phyloP scores from a whole-genome alignment of 1,140 invertebrate genomes.

The Zaprionus vittiger region DNA sequence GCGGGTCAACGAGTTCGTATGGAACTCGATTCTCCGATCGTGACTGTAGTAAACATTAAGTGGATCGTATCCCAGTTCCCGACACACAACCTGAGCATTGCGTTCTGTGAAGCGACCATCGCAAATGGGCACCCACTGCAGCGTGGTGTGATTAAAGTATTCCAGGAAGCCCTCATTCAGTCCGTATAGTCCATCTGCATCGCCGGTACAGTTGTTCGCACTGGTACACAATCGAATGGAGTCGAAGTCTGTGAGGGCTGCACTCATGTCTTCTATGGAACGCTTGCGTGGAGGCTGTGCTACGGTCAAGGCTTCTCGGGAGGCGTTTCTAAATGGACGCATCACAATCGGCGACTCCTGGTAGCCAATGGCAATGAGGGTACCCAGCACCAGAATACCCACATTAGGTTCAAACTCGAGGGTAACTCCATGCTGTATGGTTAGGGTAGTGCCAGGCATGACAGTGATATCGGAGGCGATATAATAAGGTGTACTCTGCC shows the following conservation, averaged over 20 bases:
- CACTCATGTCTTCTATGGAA: slow-evolving; percentile 75
- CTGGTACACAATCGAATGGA: slow-evolving; percentile 90
- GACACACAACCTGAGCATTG: slow-evolving; percentile 97
- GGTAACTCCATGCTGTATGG: slow-evolving; percentile 94
- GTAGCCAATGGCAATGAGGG: slow-evolving; percentile 93
- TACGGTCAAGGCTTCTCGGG: slow-evolving; percentile 45
- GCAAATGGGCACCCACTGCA: slow-evolving; percentile 98
- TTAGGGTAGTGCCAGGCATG: slow-evolving; percentile 95
- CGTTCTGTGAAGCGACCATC: slow-evolving; percentile 97
- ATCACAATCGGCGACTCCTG: slow-evolving; percentile 93
- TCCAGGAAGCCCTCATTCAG: slow-evolving; percentile 93
- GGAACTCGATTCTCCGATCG: slow-evolving; percentile 92
- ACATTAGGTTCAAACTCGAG: slow-evolving; percentile 98
- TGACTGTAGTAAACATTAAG: slow-evolving; percentile 94
- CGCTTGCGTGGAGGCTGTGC: slow-evolving; percentile 84
- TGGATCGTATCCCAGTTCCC: slow-evolving; percentile 95
- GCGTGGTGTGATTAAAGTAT: slow-evolving; percentile 96
- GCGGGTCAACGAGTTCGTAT: slow-evolving; percentile 91
- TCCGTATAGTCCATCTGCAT: slow-evolving; percentile 85
- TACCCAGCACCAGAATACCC: slow-evolving; percentile 97
- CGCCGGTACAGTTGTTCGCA: slow-evolving; percentile 88
- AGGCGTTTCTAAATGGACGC: slow-evolving; percentile 87
- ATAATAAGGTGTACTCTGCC: slow-evolving; percentile 90
- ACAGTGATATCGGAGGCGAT: slow-evolving; percentile 97
- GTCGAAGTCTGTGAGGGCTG: slow-evolving; percentile 84